Conservation (phyloP, 2,797 vertebrate species). For the Geotrypetes seraphini region DNA sequence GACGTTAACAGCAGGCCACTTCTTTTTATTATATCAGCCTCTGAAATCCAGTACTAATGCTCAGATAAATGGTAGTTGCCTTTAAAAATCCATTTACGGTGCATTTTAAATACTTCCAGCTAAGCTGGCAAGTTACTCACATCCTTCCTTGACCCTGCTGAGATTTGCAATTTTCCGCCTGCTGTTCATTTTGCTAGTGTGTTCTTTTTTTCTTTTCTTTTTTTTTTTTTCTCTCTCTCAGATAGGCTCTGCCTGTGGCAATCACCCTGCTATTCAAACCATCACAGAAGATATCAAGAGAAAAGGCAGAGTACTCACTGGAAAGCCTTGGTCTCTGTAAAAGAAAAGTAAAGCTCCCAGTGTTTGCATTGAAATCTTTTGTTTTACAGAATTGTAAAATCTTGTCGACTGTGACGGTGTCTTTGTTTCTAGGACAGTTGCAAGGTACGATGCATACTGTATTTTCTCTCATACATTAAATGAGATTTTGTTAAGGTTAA, state of each 20-base stretch:
- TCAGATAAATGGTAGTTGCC: not conserved
- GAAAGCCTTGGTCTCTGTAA: not conserved
- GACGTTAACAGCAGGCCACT: not conserved
- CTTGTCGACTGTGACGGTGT: too few relatives aligned
- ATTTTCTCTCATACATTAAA: too few relatives aligned
- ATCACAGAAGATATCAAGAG: not conserved
- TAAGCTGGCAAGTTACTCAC: not conserved
- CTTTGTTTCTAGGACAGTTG: too few relatives aligned
- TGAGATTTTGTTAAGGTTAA: too few relatives aligned
- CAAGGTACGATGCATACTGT: too few relatives aligned
- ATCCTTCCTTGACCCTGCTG: not conserved
- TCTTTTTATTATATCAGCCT: constrained; percentile 2
- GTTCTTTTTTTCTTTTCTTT: too few relatives aligned
- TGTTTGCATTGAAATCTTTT: not conserved
- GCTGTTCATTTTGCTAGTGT: not conserved
- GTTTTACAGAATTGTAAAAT: not conserved
- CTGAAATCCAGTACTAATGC: not conserved
- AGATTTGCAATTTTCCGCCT: constrained; percentile 5
- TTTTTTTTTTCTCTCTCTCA: too few relatives aligned
- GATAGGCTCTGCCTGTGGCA: not conserved
- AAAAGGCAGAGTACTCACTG: not conserved
- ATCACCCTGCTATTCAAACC: constrained; percentile 2
- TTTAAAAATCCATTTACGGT: constrained; percentile 7
- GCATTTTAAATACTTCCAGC: not conserved
- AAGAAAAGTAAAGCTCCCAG: too few relatives aligned